phyloP scores from a whole-genome alignment of 1,140 invertebrate species.

The Berghia stephanieae region DNA sequence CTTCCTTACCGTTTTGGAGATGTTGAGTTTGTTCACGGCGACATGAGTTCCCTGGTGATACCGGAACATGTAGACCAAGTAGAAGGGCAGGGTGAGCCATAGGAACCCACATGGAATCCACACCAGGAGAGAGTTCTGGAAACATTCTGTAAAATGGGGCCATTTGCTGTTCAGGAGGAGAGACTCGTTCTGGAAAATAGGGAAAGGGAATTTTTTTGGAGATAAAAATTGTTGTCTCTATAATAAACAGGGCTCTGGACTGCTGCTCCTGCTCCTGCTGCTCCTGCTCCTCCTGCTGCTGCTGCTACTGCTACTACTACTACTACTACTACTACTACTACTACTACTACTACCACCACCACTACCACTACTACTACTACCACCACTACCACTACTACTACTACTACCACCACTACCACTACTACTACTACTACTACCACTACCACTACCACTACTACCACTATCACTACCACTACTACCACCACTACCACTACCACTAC shows the following conservation, averaged over 20 bases:
- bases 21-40: slow-evolving; percentile 43
- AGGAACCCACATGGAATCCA: slow-evolving; percentile 89
- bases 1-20: slow-evolving; percentile 45
- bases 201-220: background rate
- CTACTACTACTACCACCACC: background rate
- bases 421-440: background rate
- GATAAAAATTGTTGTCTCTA: background rate
- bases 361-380: background rate
- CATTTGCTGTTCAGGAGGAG: slow-evolving; percentile 72
- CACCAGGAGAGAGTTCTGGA: slow-evolving; percentile 76
- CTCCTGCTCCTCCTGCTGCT: background rate
- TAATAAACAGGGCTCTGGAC: background rate
- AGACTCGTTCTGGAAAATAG: slow-evolving; percentile 40
- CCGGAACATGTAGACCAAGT: slow-evolving; percentile 77
- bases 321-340: background rate
- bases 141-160: slow-evolving; percentile 59
- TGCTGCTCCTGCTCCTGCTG: background rate
- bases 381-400: background rate
- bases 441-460: background rate
- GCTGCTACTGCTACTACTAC: background rate
- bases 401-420: background rate
- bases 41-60: slow-evolving; percentile 16
- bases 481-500: too few relatives aligned
- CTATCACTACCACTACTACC: too few relatives aligned
- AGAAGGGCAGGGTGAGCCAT: slow-evolving; percentile 80